Percentiles rank a stretch among this genome's conserved stretches.
Conservation (phyloP, 2,797 vertebrate species). For the Anguilla megastoma region DNA sequence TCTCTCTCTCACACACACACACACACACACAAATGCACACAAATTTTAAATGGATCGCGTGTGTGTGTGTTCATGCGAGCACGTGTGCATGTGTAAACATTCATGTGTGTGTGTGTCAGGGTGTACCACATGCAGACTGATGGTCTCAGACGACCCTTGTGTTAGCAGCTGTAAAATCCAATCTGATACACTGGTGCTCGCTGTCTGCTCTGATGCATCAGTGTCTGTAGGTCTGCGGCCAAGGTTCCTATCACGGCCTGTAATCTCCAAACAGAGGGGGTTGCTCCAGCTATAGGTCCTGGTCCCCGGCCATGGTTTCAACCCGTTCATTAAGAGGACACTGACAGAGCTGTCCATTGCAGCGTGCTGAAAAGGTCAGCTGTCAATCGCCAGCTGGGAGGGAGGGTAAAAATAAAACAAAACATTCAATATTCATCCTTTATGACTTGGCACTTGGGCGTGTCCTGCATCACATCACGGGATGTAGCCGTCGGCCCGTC, state of each 20-base stretch:
- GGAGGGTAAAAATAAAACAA: conserved; percentile 1
- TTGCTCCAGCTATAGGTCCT: not conserved
- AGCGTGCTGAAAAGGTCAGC: conserved; percentile 11
- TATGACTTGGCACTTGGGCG: conserved; percentile 47
- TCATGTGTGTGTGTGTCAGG: not conserved
- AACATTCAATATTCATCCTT: conserved; percentile 47
- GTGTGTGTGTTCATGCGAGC: not conserved
- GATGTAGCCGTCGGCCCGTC: conserved; percentile 36
- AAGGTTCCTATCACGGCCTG: not conserved
- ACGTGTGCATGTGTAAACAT: not conserved
- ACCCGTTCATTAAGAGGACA: not conserved
- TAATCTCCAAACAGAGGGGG: not conserved
- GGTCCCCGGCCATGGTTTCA: not conserved
- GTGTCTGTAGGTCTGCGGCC: not conserved
- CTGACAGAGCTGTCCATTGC: not conserved
- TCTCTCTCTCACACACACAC: not conserved
- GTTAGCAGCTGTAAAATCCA: conserved; percentile 15
- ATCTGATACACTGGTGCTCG: conserved; percentile 2
- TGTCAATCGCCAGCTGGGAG: not conserved
- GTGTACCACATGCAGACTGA: not conserved
- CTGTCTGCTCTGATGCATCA: conserved; percentile 12
- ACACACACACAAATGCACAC: not conserved
- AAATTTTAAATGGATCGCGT: too few species aligned
- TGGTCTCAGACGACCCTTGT: not conserved
- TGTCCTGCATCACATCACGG: conserved; percentile 50